Conservation (phyloP, 2,113 vertebrate genomes). For the Melanerpes formicivorus region DNA sequence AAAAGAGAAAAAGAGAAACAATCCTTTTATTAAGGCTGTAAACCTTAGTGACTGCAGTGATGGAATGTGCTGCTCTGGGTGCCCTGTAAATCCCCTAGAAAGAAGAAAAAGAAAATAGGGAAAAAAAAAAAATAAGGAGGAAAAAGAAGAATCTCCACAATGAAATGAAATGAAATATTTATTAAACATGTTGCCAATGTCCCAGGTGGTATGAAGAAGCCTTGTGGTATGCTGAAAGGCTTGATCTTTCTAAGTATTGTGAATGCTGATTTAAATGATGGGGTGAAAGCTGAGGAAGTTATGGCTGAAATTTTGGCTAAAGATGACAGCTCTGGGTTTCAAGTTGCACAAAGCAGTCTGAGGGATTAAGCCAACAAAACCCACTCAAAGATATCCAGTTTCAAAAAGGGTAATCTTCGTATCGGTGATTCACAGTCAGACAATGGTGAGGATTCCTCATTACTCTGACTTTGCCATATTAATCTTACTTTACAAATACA, state of each 20-base stretch:
- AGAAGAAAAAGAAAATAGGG: background rate
- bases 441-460: slow-evolving; percentile 74
- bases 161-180: slow-evolving; percentile 80
- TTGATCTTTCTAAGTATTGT: slow-evolving; percentile 82
- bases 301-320: slow-evolving; percentile 85
- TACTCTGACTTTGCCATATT: slow-evolving; percentile 78
- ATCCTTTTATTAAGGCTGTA: slow-evolving; percentile 75
- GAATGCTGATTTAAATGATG: slow-evolving; percentile 79
- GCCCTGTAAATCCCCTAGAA: slow-evolving; percentile 31
- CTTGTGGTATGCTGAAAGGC: slow-evolving; percentile 77
- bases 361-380: slow-evolving; percentile 84
- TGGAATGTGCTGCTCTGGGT: slow-evolving; percentile 57
- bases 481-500: slow-evolving; percentile 85
- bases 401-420: slow-evolving; percentile 82
- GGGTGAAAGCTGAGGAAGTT: slow-evolving; percentile 83
- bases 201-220: slow-evolving; percentile 76
- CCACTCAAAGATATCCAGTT: slow-evolving; percentile 84
- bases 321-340: slow-evolving; percentile 83
- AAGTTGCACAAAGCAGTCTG: slow-evolving; percentile 79
- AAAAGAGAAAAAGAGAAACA: background rate
- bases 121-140: background rate
- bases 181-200: slow-evolving; percentile 76
- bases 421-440: slow-evolving; percentile 74
- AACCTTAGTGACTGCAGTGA: slow-evolving; percentile 73
- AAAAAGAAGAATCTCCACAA: slow-evolving; percentile 36